phyloP scores from a whole-genome alignment of 2,797 vertebrate species.

The Silurus aristotelis region DNA sequence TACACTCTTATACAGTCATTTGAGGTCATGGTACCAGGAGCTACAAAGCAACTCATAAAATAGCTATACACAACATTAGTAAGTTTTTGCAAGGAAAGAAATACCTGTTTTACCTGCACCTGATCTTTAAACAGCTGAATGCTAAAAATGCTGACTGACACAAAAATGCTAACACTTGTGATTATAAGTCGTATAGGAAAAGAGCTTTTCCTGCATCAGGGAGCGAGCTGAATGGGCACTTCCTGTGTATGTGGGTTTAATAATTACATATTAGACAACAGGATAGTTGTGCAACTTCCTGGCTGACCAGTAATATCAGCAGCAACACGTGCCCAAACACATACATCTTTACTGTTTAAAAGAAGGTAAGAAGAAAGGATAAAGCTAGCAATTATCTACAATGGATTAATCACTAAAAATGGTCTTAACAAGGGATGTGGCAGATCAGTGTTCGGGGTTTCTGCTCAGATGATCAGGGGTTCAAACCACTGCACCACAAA shows the following conservation, averaged over 20 bases:
- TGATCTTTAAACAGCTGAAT: background rate
- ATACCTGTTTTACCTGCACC: background rate
- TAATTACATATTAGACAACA: slow-evolving; percentile 32
- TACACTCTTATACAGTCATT: too few relatives aligned
- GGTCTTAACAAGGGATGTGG: background rate
- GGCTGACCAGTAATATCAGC: background rate
- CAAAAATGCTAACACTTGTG: background rate
- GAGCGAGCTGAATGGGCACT: background rate
- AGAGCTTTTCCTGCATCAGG: slow-evolving; percentile 13
- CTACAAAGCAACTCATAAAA: too few relatives aligned
- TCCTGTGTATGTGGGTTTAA: background rate
- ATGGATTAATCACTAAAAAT: background rate
- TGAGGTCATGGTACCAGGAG: too few relatives aligned
- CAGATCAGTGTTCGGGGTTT: too few relatives aligned
- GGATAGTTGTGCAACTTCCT: slow-evolving; percentile 23
- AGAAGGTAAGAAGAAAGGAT: background rate
- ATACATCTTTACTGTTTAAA: background rate
- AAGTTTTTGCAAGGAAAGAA: background rate
- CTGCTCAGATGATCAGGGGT: too few relatives aligned
- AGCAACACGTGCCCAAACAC: background rate
- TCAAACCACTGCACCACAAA: too few relatives aligned
- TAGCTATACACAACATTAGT: too few relatives aligned
- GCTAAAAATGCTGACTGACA: slow-evolving; percentile 12
- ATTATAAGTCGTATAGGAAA: slow-evolving; percentile 16
- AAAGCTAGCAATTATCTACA: background rate